phyloP scores from a whole-genome alignment of 1,140 invertebrate genomes.

The Brachionus rubens region DNA sequence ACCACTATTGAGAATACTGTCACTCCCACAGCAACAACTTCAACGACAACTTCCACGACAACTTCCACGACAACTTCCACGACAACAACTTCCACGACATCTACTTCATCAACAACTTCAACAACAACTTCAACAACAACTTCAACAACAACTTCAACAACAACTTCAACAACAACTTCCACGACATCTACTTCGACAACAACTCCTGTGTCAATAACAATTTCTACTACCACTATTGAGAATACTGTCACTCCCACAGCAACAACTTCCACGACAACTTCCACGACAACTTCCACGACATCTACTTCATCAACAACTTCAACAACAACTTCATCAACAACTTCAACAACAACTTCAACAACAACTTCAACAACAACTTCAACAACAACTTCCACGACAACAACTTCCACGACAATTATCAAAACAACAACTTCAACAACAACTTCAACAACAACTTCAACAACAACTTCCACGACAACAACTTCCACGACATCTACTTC shows the following conservation, averaged over 20 bases:
- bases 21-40: background rate
- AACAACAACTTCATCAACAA: background rate
- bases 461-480: background rate
- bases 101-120: background rate
- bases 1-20: too few species aligned
- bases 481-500: background rate
- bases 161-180: background rate
- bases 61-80: too few species aligned
- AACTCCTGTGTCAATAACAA: background rate
- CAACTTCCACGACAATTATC: background rate
- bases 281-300: background rate
- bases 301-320: background rate
- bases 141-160: background rate
- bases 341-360: background rate
- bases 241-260: too few species aligned
- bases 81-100: too few species aligned
- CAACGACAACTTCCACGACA: background rate
- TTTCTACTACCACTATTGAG: background rate
- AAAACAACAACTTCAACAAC: background rate
- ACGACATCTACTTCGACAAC: background rate
- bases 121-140: background rate
- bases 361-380: background rate
- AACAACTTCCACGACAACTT: background rate
- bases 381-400: background rate
- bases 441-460: background rate